phyloP scores from a whole-genome alignment of 2,797 vertebrate species.

The Esox lucius region DNA sequence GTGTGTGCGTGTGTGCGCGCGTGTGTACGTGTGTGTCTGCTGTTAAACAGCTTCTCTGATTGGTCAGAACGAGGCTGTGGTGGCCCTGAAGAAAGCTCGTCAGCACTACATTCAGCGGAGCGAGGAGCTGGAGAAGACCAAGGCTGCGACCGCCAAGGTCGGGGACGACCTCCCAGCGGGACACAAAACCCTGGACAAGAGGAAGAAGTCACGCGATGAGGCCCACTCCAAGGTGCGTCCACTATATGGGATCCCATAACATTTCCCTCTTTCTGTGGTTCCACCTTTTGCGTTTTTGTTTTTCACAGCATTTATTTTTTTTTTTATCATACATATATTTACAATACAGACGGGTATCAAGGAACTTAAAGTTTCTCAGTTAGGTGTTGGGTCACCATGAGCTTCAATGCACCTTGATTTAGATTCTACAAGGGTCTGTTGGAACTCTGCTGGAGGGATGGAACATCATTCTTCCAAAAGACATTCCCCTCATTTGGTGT shows the following conservation, averaged over 20 bases:
- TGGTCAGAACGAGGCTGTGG: conserved; percentile 78
- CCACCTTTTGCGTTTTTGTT: neutral
- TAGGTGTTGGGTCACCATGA: no score
- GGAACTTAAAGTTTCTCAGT: no score
- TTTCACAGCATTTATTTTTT: neutral
- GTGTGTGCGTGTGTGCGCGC: neutral
- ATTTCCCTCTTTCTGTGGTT: neutral
- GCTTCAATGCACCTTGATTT: no score
- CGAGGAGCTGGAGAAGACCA: conserved; percentile 85
- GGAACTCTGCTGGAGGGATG: no score
- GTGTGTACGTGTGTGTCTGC: neutral
- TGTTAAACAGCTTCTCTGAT: conserved; percentile 1
- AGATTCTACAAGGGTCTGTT: no score
- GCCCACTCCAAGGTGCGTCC: conserved; percentile 81
- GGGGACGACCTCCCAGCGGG: conserved; percentile 73
- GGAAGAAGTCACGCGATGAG: conserved; percentile 87
- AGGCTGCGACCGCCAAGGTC: conserved; percentile 74
- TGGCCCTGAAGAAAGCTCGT: conserved; percentile 81
- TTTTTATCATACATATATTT: no score
- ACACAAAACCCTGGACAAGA: conserved; percentile 86
- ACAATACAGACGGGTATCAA: no score
- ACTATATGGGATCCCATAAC: neutral
- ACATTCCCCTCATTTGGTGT: no score
- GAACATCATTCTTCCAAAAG: no score
- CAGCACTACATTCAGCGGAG: conserved; percentile 86